Conservation (phyloP, 2,797 vertebrate genomes). For the Hippocampus kuda region DNA sequence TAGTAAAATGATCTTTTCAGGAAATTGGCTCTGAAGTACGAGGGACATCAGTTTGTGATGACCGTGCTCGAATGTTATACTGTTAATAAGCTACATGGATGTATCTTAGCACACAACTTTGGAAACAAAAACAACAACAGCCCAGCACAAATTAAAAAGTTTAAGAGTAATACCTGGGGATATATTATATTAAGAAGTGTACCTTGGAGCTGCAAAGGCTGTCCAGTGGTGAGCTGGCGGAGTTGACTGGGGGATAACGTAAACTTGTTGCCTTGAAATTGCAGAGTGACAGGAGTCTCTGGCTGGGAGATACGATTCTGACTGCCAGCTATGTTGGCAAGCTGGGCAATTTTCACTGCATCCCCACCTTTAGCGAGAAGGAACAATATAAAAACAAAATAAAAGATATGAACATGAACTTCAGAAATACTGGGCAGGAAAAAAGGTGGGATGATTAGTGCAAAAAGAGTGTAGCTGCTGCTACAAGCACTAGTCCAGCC, state of each 20-base stretch:
- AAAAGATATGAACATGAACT: slow-evolving; percentile 3
- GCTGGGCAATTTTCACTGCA: slow-evolving; percentile 81
- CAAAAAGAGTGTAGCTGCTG: slow-evolving; percentile 6
- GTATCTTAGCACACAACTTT: background rate
- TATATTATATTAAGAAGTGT: slow-evolving; percentile 52
- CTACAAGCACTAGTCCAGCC: too few species aligned
- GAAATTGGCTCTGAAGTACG: background rate
- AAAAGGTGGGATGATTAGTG: slow-evolving; percentile 68
- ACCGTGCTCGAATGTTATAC: background rate
- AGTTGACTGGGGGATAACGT: slow-evolving; percentile 94
- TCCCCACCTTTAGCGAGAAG: slow-evolving; percentile 73
- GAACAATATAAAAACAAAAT: slow-evolving; percentile 12
- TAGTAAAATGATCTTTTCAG: background rate
- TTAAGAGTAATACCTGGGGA: background rate
- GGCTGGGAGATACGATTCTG: slow-evolving; percentile 80
- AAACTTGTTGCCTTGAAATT: slow-evolving; percentile 98
- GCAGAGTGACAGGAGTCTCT: slow-evolving; percentile 90
- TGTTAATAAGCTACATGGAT: background rate
- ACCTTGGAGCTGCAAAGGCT: slow-evolving; percentile 97
- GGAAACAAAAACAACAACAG: background rate
- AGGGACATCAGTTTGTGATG: slow-evolving; percentile 2
- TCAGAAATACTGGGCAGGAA: slow-evolving; percentile 27
- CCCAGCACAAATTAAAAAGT: background rate
- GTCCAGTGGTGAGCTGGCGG: slow-evolving; percentile 92
- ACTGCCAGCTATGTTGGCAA: slow-evolving; percentile 74